Evolutionary conservation across 2,888 invertebrate genomes (phyloP), one percentile per base, ranked within the genome.

Genomic region (Mesorhabditis spiculigera): DNA sequence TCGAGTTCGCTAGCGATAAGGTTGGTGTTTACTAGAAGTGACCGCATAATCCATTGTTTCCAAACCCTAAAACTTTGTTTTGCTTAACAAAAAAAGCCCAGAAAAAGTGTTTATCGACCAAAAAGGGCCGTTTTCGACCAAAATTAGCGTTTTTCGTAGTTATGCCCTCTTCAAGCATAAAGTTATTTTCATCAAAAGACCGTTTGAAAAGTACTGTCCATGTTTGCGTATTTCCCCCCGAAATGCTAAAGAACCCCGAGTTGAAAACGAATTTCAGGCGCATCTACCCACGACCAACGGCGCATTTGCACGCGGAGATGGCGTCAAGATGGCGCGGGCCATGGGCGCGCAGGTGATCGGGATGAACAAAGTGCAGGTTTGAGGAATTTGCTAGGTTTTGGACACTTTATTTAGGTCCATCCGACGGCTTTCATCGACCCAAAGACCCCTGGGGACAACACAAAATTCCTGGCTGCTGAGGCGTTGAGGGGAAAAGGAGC

Each of bases 381-480:
- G 41, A 10, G n/a, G n/a, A 63, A 42, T 44, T 28, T 65, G 8
- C 41, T 41, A 42, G 10, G 28, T 66, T 44, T 66, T 13, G 67
- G 43, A 68, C 13, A 43, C 3, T 4, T 45, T 67, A 45, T 72
- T 65, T 65, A 82, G 71, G 74, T 85, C 41, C 84, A 85, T 68
- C 84, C 84, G 13, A 84, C 84, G 0, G 82, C 83, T 1, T 86
- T 86, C 70, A 76, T 86, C 28, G 86, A 86, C 67, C 85, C 86
- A 5, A 82, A 82, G 43, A 75, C 78, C 4, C 86, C 86, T 6
- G 66, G 63, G 3, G 84, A 76, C 4, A 66, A 62, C 16, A 86
- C 86, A 4, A 86, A 86, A 69, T 86, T 86, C 73, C 73, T 86
- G 61, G 86, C 86, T 1, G 86, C 86, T 10, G 86, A 86, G 65